Conservation (phyloP, 1,140 invertebrate genomes). For the Portunus trituberculatus region DNA sequence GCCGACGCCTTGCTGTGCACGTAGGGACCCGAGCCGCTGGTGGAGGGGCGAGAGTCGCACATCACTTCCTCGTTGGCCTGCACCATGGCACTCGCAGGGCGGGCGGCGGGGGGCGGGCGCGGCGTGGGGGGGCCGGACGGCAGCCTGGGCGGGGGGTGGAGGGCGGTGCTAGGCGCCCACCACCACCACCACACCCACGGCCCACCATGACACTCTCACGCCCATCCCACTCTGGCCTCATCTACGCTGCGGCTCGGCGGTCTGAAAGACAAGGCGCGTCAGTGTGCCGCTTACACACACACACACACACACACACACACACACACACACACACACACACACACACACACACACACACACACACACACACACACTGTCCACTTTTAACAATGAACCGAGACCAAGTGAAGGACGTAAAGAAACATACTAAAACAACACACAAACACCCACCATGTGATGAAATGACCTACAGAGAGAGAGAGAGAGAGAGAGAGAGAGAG, state of each 20-base stretch:
- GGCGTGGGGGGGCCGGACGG: constrained; percentile 51
- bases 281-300: too few species aligned
- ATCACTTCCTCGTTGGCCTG: constrained; percentile 78
- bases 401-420: too few species aligned
- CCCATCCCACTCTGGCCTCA: constrained; percentile 70
- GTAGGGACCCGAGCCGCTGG: constrained; percentile 77
- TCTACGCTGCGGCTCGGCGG: constrained; percentile 45
- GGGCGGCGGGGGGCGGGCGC: constrained; percentile 34
- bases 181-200: constrained; percentile 60
- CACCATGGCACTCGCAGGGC: constrained; percentile 76
- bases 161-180: constrained; percentile 67
- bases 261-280: constrained; percentile 15
- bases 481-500: too few species aligned
- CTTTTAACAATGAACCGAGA: neutral
- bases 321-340: neutral
- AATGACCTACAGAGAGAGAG: too few species aligned
- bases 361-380: neutral
- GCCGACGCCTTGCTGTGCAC: constrained; percentile 70
- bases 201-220: constrained; percentile 73
- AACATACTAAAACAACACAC: too few species aligned
- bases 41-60: constrained; percentile 77
- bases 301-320: neutral
- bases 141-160: constrained; percentile 62
- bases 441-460: too few species aligned
- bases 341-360: neutral